A percentile compares a stretch with the other conserved stretches of the same genome.
phyloP scores from a whole-genome alignment of 2,113 vertebrate species.

The Gopherus evgoodei region DNA sequence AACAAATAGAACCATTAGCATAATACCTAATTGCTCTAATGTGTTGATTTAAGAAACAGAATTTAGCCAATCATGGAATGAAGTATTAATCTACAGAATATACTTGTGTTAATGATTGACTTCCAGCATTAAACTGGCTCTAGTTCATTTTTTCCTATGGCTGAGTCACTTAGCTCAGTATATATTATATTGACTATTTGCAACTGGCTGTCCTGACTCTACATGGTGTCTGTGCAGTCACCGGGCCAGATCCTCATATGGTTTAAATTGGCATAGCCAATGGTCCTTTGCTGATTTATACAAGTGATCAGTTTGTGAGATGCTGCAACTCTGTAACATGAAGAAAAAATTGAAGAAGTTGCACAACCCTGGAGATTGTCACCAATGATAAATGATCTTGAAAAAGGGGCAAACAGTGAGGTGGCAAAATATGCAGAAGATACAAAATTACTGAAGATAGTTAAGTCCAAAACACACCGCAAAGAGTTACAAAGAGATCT shows the following conservation, averaged over 20 bases:
- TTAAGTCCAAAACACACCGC: not conserved
- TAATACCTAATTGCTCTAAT: conserved; percentile 10
- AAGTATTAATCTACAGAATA: conserved; percentile 55
- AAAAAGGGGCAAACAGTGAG: not conserved
- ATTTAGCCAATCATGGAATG: conserved; percentile 49
- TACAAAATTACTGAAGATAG: not conserved
- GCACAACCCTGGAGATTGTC: not conserved
- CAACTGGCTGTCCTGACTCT: not conserved
- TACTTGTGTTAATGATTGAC: conserved; percentile 77
- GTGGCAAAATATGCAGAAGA: not conserved
- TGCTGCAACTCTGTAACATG: not conserved
- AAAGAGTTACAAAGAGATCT: not conserved
- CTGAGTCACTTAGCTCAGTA: not conserved
- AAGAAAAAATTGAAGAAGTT: fast-evolving
- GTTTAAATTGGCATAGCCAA: not conserved
- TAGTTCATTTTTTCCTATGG: not conserved
- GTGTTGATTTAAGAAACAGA: conserved; percentile 72
- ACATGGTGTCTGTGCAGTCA: not conserved
- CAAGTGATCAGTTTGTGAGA: not conserved
- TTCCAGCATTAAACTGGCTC: conserved; percentile 9
- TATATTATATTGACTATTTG: not conserved
- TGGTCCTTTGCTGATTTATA: not conserved
- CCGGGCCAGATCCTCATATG: not conserved
- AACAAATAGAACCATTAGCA: conserved; percentile 69
- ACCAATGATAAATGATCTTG: not conserved